Base-by-base conservation (phyloP, 2,888 invertebrate genomes). In the Bembecia ichneumoniformis region DNA sequence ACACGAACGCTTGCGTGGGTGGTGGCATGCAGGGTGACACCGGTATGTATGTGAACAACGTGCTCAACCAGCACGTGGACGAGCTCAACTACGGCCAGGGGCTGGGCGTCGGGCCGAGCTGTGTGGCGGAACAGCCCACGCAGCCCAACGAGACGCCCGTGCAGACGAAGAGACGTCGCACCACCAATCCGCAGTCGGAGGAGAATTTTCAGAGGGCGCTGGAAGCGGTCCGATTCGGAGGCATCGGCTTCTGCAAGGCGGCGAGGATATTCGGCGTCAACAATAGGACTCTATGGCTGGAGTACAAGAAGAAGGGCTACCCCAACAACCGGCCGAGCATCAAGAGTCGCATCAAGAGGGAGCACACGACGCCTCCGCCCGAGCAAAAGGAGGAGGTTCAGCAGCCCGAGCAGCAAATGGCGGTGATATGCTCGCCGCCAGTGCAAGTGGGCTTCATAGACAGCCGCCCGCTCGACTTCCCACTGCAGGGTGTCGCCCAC, bases 161-260 rank as follows among this genome's bases (percentile, higher is more conserved):
- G 20, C 87, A 82, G 53, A 87, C 84, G 5, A 93, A 92, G 63
- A 89, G 94, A 43, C 92, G 93, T 63, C 89, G 94, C 53, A 73
- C 92, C 49, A 90, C 91, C 49, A 94, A 95, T 77, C 94, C 94
- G 0, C 95, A 94, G 72, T 91, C 92, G 1, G 94, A 94, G 64
- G 94, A 94, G 68, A 94, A 94, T 71, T 95, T 95, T 76, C 92
- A 93, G 57, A 87, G 92, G 35, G 95, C 95, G 0, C 78, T 95
- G 47, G 94, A 95, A 67, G 95, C 94, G 0, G 95, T 95, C 0
- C 89, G 94, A 54, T 92, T 91, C 64, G 95, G 95, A 16, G 94
- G 94, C 40, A 94, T 95, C 59, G 95, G 95, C 1, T 95, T 95
- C 77, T 95, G 95, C 76, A 94, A 94, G 66, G 95, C 95, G 7